Conservation (phyloP, 2,888 invertebrate genomes). For the Elegia similella region DNA sequence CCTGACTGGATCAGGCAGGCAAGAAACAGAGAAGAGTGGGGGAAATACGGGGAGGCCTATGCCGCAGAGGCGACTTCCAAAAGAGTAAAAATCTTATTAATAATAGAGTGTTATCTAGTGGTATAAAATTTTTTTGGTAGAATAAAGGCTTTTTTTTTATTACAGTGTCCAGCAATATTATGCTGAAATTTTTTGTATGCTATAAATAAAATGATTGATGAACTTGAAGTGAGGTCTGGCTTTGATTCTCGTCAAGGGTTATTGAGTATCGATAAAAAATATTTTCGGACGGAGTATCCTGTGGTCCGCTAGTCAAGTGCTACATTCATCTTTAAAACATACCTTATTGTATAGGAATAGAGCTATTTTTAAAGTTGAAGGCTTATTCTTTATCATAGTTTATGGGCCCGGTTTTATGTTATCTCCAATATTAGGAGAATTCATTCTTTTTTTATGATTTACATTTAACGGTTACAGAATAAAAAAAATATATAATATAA, state of each 20-base stretch:
- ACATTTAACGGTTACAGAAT: too few relatives aligned
- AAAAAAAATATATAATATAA: too few relatives aligned
- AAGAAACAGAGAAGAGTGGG: too few relatives aligned
- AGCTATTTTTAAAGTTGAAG: background rate
- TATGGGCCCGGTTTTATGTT: background rate
- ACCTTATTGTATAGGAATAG: background rate
- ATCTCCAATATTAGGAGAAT: background rate
- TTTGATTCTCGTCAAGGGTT: constrained; percentile 1
- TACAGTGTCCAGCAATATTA: too few relatives aligned
- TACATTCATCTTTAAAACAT: background rate
- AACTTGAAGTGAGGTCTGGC: background rate
- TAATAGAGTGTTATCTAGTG: too few relatives aligned
- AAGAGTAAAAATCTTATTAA: too few relatives aligned
- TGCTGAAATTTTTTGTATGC: background rate
- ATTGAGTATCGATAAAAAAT: background rate
- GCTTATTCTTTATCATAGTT: background rate
- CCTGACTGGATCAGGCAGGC: too few relatives aligned
- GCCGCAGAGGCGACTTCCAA: too few relatives aligned
- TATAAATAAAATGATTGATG: constrained; percentile 5
- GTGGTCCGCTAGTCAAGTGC: background rate
- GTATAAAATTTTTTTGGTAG: too few relatives aligned
- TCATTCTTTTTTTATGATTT: background rate
- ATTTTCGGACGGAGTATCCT: background rate
- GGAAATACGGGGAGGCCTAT: too few relatives aligned
- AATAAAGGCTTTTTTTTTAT: too few relatives aligned